phyloP scores from a whole-genome alignment of 2,113 vertebrate species.

The Sorex fumeus region DNA sequence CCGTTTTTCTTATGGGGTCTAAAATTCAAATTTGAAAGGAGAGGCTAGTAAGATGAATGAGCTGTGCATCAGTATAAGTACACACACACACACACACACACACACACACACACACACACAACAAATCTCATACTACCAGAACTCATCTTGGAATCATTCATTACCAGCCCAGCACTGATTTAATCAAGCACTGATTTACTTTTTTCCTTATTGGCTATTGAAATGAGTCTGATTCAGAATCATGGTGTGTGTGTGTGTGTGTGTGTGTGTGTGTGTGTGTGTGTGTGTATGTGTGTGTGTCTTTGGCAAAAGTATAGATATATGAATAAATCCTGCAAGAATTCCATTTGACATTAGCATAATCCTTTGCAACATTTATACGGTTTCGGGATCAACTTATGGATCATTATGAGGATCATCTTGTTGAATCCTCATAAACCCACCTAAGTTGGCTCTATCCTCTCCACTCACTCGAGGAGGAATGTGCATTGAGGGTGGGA shows the following conservation, averaged over 20 bases:
- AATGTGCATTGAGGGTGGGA: neutral
- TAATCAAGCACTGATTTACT: neutral
- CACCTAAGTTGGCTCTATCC: neutral
- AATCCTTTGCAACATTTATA: neutral
- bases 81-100: neutral
- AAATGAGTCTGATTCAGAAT: constrained; percentile 48
- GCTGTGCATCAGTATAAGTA: neutral
- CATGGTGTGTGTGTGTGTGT: neutral
- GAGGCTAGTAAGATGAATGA: neutral
- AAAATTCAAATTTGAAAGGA: neutral
- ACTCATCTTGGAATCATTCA: neutral
- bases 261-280: neutral
- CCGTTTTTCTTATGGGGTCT: neutral
- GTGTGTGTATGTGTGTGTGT: too few species aligned
- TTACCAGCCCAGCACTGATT: too few species aligned
- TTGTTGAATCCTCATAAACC: neutral
- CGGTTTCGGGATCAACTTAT: neutral
- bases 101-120: neutral
- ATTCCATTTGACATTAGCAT: neutral
- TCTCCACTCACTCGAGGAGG: neutral
- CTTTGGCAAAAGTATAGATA: neutral
- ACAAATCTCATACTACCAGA: neutral
- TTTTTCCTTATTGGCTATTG: neutral
- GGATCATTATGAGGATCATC: neutral
- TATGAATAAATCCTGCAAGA: neutral